Conservation (phyloP, 2,113 vertebrate genomes). For the Isurus oxyrinchus region DNA sequence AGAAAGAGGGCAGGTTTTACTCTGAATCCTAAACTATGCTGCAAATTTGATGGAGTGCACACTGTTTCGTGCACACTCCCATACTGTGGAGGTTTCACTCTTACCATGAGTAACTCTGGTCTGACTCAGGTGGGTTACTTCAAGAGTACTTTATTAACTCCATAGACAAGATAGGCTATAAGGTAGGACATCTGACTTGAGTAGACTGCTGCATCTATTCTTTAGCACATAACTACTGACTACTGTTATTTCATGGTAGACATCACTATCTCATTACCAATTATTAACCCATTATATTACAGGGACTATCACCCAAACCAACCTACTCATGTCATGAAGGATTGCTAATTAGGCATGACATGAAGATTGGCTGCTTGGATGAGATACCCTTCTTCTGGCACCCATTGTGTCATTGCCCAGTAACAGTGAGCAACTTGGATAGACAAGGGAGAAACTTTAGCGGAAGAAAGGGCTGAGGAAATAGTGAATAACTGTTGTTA, state of each 20-base stretch:
- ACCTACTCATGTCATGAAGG: not conserved
- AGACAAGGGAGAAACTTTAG: not conserved
- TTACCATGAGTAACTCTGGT: no score
- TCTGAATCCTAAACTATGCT: not conserved
- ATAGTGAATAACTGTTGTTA: not conserved
- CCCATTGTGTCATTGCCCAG: not conserved
- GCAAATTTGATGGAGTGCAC: not conserved
- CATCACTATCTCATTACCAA: not conserved
- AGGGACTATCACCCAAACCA: no score
- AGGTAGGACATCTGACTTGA: no score
- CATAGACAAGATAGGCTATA: no score
- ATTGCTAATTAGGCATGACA: not conserved
- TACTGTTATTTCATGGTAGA: not conserved
- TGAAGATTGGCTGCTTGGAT: not conserved
- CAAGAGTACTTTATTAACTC: no score
- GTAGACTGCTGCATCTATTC: no score
- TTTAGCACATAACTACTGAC: no score
- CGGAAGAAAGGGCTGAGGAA: not conserved
- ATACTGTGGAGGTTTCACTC: no score
- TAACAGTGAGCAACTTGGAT: not conserved
- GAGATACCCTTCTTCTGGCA: not conserved
- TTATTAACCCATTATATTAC: not conserved
- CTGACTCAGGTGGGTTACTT: no score
- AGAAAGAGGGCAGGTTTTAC: not conserved
- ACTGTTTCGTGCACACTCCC: no score